Base-by-base conservation (phyloP, 2,797 vertebrate species). In the Sparus aurata region DNA sequence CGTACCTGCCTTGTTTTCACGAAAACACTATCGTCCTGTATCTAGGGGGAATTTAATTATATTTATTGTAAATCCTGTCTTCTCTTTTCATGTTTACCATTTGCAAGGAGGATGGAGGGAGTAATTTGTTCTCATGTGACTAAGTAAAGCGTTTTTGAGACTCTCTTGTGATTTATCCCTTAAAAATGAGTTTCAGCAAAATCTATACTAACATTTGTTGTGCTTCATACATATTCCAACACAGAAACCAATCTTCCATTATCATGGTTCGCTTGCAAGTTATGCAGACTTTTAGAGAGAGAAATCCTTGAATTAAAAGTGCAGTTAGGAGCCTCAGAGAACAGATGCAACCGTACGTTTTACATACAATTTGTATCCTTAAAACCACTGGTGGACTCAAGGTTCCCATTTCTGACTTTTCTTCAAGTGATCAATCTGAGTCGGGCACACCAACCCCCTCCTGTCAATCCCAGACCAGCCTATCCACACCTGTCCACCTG, bases 141-240 rank as follows among this genome's bases (percentile, higher is more conserved):
- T 54, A 50, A 54, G 41, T 53, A 52, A 58, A 66, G 16, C 46
- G 16, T 66, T 75, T 53, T 52, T 38, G 45, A 68, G 25, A 34
- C 53, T 52, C 18, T 61, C 18, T 34, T 30, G 12, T 43, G 63
- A 65, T 69, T 60, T 43, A 49, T 27, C 5, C 16, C 60, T 80
- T 41, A 47, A 81, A 80, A 82, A 65, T 79, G 18, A 13, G 72
- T 62, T 82, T 23, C 27, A 47, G 50, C 45, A 30, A 79, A 69
- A 79, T 63, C 38, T 16, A 52, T 69, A 52, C 25, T 45, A 46
- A 63, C 43, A 27, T 69, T 77, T 82, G 18, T 54, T 55, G n/a
- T 54, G 57, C 77, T 27, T 73, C 57, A 49, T 73, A 38, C 15
- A 75, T 55, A 71, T 82, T 79, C 47, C 34, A 52, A 64, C 50